Base-by-base conservation (phyloP, 2,797 vertebrate genomes). In the Crenuchus spilurus region DNA sequence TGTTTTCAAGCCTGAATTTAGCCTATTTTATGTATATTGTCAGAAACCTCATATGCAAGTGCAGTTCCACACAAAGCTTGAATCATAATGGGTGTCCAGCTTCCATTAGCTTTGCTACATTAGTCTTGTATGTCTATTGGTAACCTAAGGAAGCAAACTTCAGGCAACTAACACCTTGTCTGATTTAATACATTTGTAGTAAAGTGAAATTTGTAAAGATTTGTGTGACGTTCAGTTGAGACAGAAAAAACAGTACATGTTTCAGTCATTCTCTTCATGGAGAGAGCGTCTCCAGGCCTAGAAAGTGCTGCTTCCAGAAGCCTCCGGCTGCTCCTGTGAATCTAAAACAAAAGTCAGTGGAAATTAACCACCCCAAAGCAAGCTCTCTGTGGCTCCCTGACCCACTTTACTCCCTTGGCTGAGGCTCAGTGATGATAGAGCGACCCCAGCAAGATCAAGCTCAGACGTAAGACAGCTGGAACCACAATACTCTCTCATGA, bases 251-350 rank as follows among this genome's bases (percentile, higher is more conserved):
- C 4, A 18, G 24, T 31, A 20, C 9, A 10, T 4, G 37, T 2
- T 33, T 37, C 18, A 4, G n/a, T 76, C 77, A 26, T 79, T 84
- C 77, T 79, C 76, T 79, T 76, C 74, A 76, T 72, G 68, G 82
- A 80, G 82, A 78, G 76, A 77, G 52, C 72, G 71, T 79, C 75
- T 83, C 52, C n/a, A 24, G 39, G 73, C 73, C 64, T 44, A 33
- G 46, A 65, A 71, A 31, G 20, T 22, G 2, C 39, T 49, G 9
- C 11, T 61, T 61, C 35, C 13, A 24, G 64, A 65, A 70, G 58
- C 1, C 8, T 65, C 37, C 41, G 24, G 20, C 35, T 54, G 57
- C 65, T 41, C 18, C 26, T 44, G 24, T 18, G 13, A 10, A 57
- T 58, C 24, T 49, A 49, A 72, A 65, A 65, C 31, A 41, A 58